Conservation (phyloP, 2,797 vertebrate genomes). For the Acrossocheilus fasciatus region DNA sequence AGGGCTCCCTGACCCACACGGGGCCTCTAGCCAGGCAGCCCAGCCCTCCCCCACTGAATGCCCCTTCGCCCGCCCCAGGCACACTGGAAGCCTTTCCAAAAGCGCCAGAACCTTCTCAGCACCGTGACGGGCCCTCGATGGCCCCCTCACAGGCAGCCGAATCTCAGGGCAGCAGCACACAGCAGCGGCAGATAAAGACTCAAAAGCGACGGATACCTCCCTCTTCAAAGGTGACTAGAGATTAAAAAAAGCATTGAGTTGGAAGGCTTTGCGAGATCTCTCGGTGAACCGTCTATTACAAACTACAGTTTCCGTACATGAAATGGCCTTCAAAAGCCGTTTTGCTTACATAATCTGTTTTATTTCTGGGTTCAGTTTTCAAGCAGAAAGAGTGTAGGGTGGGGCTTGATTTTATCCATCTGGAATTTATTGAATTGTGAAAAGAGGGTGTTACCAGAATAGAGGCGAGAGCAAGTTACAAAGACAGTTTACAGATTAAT, state of each 20-base stretch:
- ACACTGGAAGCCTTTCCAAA: constrained; percentile 81
- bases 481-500: background rate
- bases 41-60: constrained; percentile 65
- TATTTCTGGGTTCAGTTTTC: background rate
- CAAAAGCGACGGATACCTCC: constrained; percentile 91
- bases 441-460: background rate
- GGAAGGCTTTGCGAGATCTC: background rate
- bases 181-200: constrained; percentile 91
- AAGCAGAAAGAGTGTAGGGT: background rate
- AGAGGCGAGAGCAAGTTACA: background rate
- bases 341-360: background rate
- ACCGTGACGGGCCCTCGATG: constrained; percentile 66
- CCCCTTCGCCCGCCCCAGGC: constrained; percentile 74
- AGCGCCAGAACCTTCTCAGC: constrained; percentile 70
- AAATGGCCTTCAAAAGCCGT: background rate
- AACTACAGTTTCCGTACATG: background rate
- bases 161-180: constrained; percentile 73
- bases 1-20: constrained; percentile 68
- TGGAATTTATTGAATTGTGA: background rate
- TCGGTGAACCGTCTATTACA: background rate
- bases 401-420: background rate
- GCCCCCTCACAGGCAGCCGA: constrained; percentile 64
- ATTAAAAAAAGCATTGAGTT: background rate
- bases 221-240: constrained; percentile 85
- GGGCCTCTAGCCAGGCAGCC: constrained; percentile 75